These are phyloP conservation scores for Pristiophorus japonicus DNA, from an alignment of 2,113 vertebrate genomes.

Conservation along the genomic window DNA sequence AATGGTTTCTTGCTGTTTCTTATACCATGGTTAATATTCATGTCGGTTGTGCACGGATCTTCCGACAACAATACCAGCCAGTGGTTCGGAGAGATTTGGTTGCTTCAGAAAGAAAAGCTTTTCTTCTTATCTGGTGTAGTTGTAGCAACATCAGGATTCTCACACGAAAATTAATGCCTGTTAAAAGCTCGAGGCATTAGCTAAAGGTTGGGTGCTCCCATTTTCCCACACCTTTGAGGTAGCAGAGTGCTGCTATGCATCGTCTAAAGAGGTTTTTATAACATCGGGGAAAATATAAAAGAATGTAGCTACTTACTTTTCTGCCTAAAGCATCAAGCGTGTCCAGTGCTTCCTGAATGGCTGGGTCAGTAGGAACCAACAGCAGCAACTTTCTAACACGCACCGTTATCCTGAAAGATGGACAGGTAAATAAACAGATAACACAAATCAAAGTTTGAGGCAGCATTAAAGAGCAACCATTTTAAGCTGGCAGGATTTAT, in stretches of 20 bases:
- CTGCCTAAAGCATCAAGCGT: slow-evolving; percentile 70
- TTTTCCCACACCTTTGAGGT: background rate
- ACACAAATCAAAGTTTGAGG: background rate
- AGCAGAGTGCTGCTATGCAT: background rate
- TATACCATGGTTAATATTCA: background rate
- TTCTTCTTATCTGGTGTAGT: background rate
- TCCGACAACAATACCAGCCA: background rate
- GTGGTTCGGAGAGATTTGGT: background rate
- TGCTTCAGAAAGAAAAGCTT: background rate
- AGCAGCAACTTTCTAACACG: slow-evolving; percentile 89
- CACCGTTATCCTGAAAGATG: slow-evolving; percentile 77
- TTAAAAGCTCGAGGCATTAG: background rate
- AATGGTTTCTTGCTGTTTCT: background rate
- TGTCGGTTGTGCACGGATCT: background rate
- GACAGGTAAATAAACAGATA: slow-evolving; percentile 42
- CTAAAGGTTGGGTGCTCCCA: background rate
- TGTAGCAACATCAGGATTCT: background rate
- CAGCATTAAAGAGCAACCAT: background rate
- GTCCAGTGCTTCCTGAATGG: slow-evolving; percentile 95
- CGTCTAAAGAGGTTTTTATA: background rate
- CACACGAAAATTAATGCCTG: background rate
- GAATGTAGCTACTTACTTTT: slow-evolving; percentile 55
- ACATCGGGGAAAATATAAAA: background rate
- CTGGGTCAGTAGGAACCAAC: slow-evolving; percentile 92
- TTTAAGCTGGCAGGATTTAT: background rate